phyloP scores from a whole-genome alignment of 1,140 invertebrate species.

The Frieseomelitta varia region DNA sequence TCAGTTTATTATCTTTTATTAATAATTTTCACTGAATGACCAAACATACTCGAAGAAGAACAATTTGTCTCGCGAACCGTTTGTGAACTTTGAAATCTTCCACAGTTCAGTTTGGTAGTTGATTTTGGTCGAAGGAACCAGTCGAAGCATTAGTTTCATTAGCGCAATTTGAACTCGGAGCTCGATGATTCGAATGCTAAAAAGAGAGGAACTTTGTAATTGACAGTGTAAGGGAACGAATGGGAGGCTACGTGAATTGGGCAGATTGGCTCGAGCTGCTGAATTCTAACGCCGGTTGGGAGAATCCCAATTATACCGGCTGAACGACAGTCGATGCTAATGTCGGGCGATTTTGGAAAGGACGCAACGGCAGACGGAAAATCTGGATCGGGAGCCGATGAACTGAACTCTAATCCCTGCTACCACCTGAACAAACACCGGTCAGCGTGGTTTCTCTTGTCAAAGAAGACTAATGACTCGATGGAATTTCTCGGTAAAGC shows the following conservation, averaged over 20 bases:
- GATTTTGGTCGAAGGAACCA: not conserved
- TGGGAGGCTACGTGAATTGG: not conserved
- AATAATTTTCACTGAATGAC: too few species aligned
- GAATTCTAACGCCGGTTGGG: not conserved
- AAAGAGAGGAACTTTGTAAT: not conserved
- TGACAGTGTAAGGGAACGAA: not conserved
- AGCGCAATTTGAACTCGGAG: not conserved
- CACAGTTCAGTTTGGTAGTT: too few species aligned
- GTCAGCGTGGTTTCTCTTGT: conserved; percentile 25
- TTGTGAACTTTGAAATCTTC: too few species aligned
- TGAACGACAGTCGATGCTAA: conserved; percentile 27
- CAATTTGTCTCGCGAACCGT: too few species aligned
- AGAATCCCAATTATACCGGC: conserved; percentile 46
- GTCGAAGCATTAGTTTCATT: not conserved
- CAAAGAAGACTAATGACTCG: conserved; percentile 58
- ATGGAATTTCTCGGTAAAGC: conserved; percentile 37
- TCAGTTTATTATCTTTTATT: too few species aligned
- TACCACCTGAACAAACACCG: conserved; percentile 62
- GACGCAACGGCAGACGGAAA: conserved; percentile 31
- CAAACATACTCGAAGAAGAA: too few species aligned
- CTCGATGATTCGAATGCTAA: not conserved
- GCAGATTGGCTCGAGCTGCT: not conserved
- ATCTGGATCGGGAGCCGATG: conserved; percentile 48
- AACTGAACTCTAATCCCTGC: conserved; percentile 52
- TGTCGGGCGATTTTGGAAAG: conserved; percentile 38